Evolutionary conservation across 2,113 vertebrate species (phyloP), one percentile per base, ranked within the genome.

Genomic region (Rissa tridactyla): DNA sequence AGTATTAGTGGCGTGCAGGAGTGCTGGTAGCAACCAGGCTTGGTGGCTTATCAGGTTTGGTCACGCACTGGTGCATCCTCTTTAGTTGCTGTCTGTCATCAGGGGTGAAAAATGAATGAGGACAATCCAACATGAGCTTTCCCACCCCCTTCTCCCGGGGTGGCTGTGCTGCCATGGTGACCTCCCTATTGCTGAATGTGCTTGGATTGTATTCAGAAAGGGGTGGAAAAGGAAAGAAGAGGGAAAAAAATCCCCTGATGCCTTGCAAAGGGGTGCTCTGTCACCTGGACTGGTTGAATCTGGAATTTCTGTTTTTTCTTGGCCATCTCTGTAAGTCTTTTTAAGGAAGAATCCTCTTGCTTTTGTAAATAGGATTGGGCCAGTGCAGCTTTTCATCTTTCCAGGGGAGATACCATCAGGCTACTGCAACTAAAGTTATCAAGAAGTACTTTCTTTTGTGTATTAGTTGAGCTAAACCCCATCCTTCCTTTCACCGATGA

Each of bases 151-250:
- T 36, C 12, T 77, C 44, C 42, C 5, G 3, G 36, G 5, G 29
- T 22, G 30, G 30, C 22, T 0, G 0, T n/a, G 40, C 69, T 32
- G 29, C 52, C 23, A 4, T 4, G 0, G 9, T 27, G 38, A 52
- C 82, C 34, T 73, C 16, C 2, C 26, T 44, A 18, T 32, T 18
- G 13, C 58, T 92, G 22, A 54, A 62, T 22, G 38, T 36, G 19
- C 15, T 77, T 82, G 36, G 21, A 38, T 26, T 57, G 12, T 61
- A 17, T 84, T 83, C 14, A 17, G n/a, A 61, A 82, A 84, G 11
- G 11, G 2, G 2, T 71, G 19, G 46, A 20, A 88, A 80, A 68
- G 14, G 26, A 76, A 93, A 42, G 10, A 75, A 58, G 10, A 78
- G 21, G 16, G 7, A 52, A 11, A 65, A 77, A 78, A 62, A 13